phyloP scores from a whole-genome alignment of 1,140 invertebrate genomes.

The Drosophila seguyi region DNA sequence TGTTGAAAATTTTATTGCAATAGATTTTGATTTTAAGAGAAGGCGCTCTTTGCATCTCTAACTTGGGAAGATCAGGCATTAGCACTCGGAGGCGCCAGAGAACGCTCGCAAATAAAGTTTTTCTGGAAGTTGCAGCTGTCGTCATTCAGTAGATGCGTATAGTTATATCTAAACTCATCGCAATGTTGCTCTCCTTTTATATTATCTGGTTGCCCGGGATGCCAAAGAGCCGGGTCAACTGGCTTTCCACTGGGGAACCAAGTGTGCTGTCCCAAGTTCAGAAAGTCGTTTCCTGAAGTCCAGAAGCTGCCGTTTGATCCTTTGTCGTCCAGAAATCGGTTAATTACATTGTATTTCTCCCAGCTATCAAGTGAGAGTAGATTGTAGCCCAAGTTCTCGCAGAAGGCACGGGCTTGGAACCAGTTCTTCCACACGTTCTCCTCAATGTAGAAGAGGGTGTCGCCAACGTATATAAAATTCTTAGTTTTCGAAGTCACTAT shows the following conservation, averaged over 20 bases:
- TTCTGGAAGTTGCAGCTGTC: neutral
- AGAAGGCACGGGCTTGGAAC: neutral
- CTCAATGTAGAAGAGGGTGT: constrained; percentile 4
- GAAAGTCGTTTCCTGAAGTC: constrained; percentile 1
- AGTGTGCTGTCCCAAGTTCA: neutral
- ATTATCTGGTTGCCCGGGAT: constrained; percentile 5
- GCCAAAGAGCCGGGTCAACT: neutral
- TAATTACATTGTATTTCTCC: neutral
- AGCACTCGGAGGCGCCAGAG: neutral
- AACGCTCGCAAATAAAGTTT: constrained; percentile 10
- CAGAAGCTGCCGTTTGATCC: neutral
- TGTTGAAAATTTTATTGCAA: neutral
- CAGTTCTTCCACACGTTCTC: constrained; percentile 1
- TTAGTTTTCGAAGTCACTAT: neutral
- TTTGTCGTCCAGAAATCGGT: constrained; percentile 1
- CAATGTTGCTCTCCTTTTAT: neutral
- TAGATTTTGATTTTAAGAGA: neutral
- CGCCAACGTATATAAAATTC: constrained; percentile 5
- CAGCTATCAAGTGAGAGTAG: neutral
- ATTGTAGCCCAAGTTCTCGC: constrained; percentile 16
- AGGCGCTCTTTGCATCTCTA: neutral
- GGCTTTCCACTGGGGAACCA: constrained; percentile 6
- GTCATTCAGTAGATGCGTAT: neutral
- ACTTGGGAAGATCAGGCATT: neutral
- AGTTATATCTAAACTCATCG: constrained; percentile 6